Evolutionary conservation across 2,113 vertebrate genomes (phyloP), one percentile per base, ranked within the genome.

Genomic region (Lophius piscatorius): DNA sequence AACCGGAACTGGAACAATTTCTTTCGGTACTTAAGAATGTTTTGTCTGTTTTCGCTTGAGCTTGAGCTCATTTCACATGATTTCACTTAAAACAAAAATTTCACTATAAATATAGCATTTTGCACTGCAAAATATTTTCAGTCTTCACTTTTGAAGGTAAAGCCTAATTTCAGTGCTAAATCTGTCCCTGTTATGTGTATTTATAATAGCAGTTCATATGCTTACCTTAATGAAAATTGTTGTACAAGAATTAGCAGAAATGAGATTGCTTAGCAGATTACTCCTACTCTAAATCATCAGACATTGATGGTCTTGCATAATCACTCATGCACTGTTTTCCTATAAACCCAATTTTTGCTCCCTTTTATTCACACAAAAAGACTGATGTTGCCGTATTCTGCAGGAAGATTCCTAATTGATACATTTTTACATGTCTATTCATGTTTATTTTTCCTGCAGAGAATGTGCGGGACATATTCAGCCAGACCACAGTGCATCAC

Each of bases 391-490:
- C 41, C 40, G 20, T 7, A 34, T 9, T 24, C 9, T 18, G 14
- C 26, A 12, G 12, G 9, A 28, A 16, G 18, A 46, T 29, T 36
- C 4, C 4, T 23, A 16, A 20, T 47, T 46, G n/a, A n/a, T n/a
- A n/a, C n/a, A n/a, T n/a, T 50, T 18, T 4, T 12, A 38, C 7
- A 5, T 23, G 17, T 46, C 1, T n/a, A 9, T 39, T 41, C 28
- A 41, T 57, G 39, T 55, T 36, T 17, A 3, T 55, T 70, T 70
- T 28, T 59, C 33, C 61, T 77, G 31, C 74, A 99, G 97, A 98
- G 84, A 96, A 98, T 91, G 94, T 95, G 72, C 95, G 94, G 81
- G 97, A 99, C 88, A 97, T 99, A 88, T 96, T 98, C 87, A 95
- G 95, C 76, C 96, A 99, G 91, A 98, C 95, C 56, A 90, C 92